Percentiles rank a stretch among this genome's conserved stretches.
phyloP scores from a whole-genome alignment of 1,140 invertebrate genomes.

The Bombus picipes region DNA sequence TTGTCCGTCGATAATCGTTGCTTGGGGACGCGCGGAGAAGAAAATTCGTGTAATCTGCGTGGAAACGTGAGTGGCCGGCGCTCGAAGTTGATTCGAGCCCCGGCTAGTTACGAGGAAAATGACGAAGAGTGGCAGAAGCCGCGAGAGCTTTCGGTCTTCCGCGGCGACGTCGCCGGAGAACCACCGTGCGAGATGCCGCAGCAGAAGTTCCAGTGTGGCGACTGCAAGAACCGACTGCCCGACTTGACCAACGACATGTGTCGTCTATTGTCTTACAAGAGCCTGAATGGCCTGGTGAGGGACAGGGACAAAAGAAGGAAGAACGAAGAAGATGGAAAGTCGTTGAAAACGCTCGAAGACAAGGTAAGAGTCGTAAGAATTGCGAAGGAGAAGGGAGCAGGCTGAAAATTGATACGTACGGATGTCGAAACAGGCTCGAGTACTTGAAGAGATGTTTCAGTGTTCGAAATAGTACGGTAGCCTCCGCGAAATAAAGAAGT shows the following conservation, averaged over 20 bases:
- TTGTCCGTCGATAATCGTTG: not conserved
- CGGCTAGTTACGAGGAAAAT: conserved; percentile 33
- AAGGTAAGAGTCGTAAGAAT: conserved; percentile 51
- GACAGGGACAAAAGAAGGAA: conserved; percentile 27
- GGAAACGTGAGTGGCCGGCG: conserved; percentile 19
- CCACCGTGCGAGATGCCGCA: conserved; percentile 64
- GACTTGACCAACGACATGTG: conserved; percentile 72
- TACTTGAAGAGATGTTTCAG: not conserved
- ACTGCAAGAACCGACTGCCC: conserved; percentile 66
- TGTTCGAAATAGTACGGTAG: no score
- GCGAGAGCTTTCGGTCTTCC: conserved; percentile 26
- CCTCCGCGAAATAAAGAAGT: not conserved
- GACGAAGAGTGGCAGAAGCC: not conserved
- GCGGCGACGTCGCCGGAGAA: conserved; percentile 11
- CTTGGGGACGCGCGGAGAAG: not conserved
- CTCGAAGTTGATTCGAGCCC: conserved; percentile 20
- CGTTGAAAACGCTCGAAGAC: conserved; percentile 10
- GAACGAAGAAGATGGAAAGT: conserved; percentile 24
- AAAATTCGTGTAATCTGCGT: conserved; percentile 3
- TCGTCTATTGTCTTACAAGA: conserved; percentile 72
- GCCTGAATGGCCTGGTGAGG: conserved; percentile 57
- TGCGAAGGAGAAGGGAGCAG: not conserved
- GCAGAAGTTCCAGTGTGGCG: conserved; percentile 68
- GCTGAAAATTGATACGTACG: not conserved
- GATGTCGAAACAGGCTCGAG: not conserved